Evolutionary conservation across 37 sponge, comb jelly and placozoan species (phyloP).

Genomic region (Crambe crambe): DNA sequence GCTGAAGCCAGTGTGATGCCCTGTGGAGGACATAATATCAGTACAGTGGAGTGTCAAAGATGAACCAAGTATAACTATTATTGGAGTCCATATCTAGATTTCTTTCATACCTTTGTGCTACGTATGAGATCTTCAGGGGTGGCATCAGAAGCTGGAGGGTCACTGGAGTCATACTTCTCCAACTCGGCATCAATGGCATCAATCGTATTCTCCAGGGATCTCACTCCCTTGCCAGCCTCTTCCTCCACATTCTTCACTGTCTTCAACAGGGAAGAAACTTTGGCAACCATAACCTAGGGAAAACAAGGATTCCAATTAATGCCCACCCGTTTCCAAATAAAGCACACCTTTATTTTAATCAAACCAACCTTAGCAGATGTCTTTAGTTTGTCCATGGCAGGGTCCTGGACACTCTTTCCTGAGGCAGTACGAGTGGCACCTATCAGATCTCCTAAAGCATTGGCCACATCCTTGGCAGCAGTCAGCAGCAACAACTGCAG

Average conservation of each 20-base stretch:
- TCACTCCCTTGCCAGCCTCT: slow-evolving; percentile 80
- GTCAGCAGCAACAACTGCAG: slow-evolving; percentile 71
- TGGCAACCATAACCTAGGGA: slow-evolving; percentile 72
- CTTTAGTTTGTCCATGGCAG: slow-evolving; percentile 89
- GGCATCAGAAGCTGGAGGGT: slow-evolving; percentile 30
- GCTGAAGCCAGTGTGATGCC: slow-evolving; percentile 49
- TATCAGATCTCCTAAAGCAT: slow-evolving; percentile 79
- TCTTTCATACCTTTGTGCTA: slow-evolving; percentile 68
- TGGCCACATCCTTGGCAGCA: slow-evolving; percentile 94
- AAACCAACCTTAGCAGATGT: slow-evolving; percentile 85
- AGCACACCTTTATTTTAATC: no score
- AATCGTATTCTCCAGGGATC: slow-evolving; percentile 89
- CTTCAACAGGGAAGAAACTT: slow-evolving; percentile 88
- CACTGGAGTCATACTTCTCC: slow-evolving; percentile 39
- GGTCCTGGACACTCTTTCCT: slow-evolving; percentile 86
- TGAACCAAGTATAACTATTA: neutral
- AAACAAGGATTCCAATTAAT: neutral
- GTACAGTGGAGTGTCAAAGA: no score
- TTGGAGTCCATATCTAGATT: no score
- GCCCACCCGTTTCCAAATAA: neutral
- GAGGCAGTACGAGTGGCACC: slow-evolving; percentile 84
- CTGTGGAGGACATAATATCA: neutral
- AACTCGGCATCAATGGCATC: slow-evolving; percentile 72
- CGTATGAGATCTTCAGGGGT: slow-evolving; percentile 80
- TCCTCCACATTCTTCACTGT: slow-evolving; percentile 96